These are phyloP conservation scores for Caenorhabditis plicata DNA, from an alignment of 2,888 invertebrate species.

Conservation along the genomic window DNA sequence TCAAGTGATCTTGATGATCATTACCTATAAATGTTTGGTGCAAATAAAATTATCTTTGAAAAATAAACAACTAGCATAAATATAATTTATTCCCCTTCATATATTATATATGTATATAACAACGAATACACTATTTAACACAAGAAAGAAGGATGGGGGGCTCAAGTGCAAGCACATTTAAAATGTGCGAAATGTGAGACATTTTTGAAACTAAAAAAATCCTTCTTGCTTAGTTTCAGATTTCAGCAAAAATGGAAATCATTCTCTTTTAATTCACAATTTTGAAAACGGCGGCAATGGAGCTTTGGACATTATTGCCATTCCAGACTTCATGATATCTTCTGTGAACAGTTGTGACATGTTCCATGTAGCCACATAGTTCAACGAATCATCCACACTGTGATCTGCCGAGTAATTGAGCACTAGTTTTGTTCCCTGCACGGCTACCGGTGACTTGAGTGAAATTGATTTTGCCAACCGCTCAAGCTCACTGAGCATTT, in stretches of 20 bases:
- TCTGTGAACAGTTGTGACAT: slow-evolving; percentile 85
- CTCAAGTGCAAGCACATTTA: too few relatives aligned
- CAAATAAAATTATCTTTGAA: too few relatives aligned
- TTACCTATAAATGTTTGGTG: too few relatives aligned
- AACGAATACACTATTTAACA: too few relatives aligned
- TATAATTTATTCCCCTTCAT: too few relatives aligned
- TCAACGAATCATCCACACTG: slow-evolving; percentile 79
- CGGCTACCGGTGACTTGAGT: slow-evolving; percentile 86
- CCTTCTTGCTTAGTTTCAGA: not conserved
- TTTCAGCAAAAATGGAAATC: not conserved
- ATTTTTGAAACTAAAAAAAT: too few relatives aligned
- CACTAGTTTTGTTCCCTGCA: slow-evolving; percentile 82
- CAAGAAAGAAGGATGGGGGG: too few relatives aligned
- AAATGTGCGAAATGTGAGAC: too few relatives aligned
- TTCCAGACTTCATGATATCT: slow-evolving; percentile 78
- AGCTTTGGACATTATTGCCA: slow-evolving; percentile 70
- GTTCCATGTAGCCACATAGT: slow-evolving; percentile 73
- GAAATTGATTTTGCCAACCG: slow-evolving; percentile 80
- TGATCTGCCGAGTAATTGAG: slow-evolving; percentile 84
- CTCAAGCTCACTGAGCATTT: slow-evolving; percentile 29
- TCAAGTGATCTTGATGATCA: too few relatives aligned
- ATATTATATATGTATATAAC: too few relatives aligned
- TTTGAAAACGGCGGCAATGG: slow-evolving; percentile 31
- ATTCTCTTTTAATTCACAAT: slow-evolving; percentile 6
- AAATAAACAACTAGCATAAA: too few relatives aligned